A percentile compares a stretch with the other conserved stretches of the same genome.
phyloP scores from a whole-genome alignment of 2,888 invertebrate genomes.

The Byasa hedistus region DNA sequence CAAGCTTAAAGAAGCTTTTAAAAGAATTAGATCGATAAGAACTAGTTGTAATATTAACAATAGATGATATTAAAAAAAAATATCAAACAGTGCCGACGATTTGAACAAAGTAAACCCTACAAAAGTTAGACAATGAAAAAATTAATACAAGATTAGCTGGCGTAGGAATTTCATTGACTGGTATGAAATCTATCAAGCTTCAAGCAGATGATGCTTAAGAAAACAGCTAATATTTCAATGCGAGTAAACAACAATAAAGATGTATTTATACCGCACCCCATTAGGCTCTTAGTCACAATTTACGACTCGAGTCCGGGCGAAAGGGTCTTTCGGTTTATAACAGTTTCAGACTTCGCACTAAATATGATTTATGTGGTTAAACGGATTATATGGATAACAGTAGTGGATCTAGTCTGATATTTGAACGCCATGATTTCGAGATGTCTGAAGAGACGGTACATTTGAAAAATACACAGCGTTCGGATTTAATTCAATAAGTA shows the following conservation, averaged over 20 bases:
- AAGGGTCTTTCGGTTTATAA: slow-evolving; percentile 27
- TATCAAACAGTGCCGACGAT: too few species aligned
- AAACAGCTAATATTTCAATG: slow-evolving; percentile 11
- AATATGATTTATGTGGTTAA: slow-evolving; percentile 30
- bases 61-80: neutral
- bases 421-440: slow-evolving; percentile 23
- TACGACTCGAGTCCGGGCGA: slow-evolving; percentile 23
- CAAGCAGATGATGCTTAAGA: too few species aligned
- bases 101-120: too few species aligned
- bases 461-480: slow-evolving; percentile 28
- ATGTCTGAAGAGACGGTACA: slow-evolving; percentile 1
- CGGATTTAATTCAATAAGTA: too few species aligned
- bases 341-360: slow-evolving; percentile 27
- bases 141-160: too few species aligned
- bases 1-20: too few species aligned
- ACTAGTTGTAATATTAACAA: too few species aligned
- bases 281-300: slow-evolving; percentile 26
- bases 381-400: slow-evolving; percentile 26
- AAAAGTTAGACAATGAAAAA: too few species aligned
- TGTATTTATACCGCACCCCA: slow-evolving; percentile 21
- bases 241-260: slow-evolving; percentile 27
- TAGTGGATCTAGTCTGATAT: slow-evolving; percentile 23
- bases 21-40: too few species aligned
- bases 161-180: too few species aligned
- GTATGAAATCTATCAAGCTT: too few species aligned